phyloP scores from a whole-genome alignment of 2,888 invertebrate genomes.

The Nymphalis c-album region DNA sequence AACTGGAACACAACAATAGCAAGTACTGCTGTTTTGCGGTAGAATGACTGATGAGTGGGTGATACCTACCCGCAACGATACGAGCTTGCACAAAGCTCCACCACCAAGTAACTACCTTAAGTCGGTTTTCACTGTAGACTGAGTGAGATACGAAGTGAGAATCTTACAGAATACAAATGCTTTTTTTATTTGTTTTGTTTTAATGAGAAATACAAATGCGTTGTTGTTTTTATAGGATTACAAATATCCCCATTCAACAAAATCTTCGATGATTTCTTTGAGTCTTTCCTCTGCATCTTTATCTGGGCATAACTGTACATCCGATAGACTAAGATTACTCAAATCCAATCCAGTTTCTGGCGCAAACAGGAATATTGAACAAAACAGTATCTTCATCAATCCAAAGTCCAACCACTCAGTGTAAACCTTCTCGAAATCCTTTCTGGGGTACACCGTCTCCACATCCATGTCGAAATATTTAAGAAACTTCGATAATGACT shows the following conservation, averaged over 20 bases:
- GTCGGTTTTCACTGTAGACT: too few relatives aligned
- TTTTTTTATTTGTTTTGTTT: too few relatives aligned
- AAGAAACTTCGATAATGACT: slow-evolving; percentile 47
- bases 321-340: slow-evolving; percentile 34
- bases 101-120: too few relatives aligned
- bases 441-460: slow-evolving; percentile 46
- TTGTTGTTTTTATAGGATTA: slow-evolving; percentile 10
- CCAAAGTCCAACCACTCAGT: slow-evolving; percentile 52
- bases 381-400: slow-evolving; percentile 43
- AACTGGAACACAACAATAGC: too few relatives aligned
- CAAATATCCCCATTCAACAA: slow-evolving; percentile 39
- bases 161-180: too few relatives aligned
- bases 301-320: slow-evolving; percentile 43
- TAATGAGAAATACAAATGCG: too few relatives aligned
- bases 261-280: slow-evolving; percentile 49
- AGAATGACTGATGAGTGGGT: too few relatives aligned
- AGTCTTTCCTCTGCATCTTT: slow-evolving; percentile 44
- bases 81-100: too few relatives aligned
- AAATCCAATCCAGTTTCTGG: slow-evolving; percentile 49
- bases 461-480: slow-evolving; percentile 50
- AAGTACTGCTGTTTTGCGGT: too few relatives aligned
- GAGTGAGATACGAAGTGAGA: too few relatives aligned
- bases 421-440: slow-evolving; percentile 51
- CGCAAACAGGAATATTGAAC: slow-evolving; percentile 51
- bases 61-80: too few relatives aligned